Conservation (phyloP, 2,797 vertebrate genomes). For the Sarcoramphus papa region DNA sequence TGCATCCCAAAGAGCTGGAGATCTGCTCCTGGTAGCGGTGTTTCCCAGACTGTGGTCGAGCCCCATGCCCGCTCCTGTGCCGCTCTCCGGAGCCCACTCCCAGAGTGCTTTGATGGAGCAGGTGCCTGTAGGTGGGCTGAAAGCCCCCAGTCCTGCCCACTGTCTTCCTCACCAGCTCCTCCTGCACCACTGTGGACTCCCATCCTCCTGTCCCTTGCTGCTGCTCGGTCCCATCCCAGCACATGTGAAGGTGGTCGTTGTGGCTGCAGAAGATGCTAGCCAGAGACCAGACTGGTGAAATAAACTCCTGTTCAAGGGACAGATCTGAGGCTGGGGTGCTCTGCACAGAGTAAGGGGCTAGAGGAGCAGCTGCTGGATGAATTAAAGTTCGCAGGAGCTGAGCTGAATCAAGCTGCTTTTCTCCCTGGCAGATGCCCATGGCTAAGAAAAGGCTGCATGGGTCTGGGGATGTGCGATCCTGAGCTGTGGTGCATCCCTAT, state of each 20-base stretch:
- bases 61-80: background rate
- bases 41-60: background rate
- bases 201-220: background rate
- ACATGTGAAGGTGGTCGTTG: fast-evolving
- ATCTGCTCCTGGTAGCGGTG: background rate
- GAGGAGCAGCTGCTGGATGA: background rate
- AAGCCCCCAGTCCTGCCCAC: background rate
- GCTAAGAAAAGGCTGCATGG: background rate
- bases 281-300: background rate
- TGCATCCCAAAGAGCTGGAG: background rate
- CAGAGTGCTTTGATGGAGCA: background rate
- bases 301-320: background rate
- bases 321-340: no score
- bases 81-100: fast-evolving
- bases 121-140: background rate
- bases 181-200: background rate
- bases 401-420: background rate
- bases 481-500: background rate
- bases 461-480: background rate
- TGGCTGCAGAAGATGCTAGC: background rate
- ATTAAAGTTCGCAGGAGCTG: background rate
- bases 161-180: background rate
- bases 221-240: background rate
- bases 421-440: background rate
- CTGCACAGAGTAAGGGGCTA: background rate